These are phyloP conservation scores for Tuberolachnus salignus DNA, from an alignment of 2,888 invertebrate species.

Conservation along the genomic window DNA sequence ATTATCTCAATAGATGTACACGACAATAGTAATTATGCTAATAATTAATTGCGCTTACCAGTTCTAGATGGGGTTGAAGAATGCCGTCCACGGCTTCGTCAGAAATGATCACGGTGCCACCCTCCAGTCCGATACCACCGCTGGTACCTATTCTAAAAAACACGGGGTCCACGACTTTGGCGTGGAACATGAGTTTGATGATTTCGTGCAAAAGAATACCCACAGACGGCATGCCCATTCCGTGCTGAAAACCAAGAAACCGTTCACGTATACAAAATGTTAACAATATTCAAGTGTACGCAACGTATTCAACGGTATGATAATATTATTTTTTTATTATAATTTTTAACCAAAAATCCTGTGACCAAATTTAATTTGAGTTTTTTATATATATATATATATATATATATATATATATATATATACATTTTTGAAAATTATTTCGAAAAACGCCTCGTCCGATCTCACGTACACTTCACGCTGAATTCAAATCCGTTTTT, in stretches of 20 bases:
- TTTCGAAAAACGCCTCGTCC: too few species aligned
- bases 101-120: conserved; percentile 91
- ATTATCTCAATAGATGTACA: not conserved
- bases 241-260: conserved; percentile 74
- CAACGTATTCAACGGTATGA: too few species aligned
- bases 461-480: too few species aligned
- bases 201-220: conserved; percentile 94
- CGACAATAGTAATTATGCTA: not conserved
- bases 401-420: too few species aligned
- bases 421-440: too few species aligned
- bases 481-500: too few species aligned
- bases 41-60: conserved; percentile 69
- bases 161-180: conserved; percentile 83
- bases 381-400: too few species aligned
- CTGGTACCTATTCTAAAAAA: conserved; percentile 93
- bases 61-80: conserved; percentile 78
- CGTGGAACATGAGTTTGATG: conserved; percentile 94
- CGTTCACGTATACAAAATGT: not conserved
- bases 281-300: not conserved
- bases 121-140: conserved; percentile 90
- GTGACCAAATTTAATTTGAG: too few species aligned
- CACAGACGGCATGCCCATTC: conserved; percentile 97
- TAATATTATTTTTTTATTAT: too few species aligned
- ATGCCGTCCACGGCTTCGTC: conserved; percentile 90
- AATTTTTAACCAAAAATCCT: too few species aligned